These are phyloP conservation scores for Chionis minor DNA, from an alignment of 2,113 vertebrate species.

Conservation along the genomic window DNA sequence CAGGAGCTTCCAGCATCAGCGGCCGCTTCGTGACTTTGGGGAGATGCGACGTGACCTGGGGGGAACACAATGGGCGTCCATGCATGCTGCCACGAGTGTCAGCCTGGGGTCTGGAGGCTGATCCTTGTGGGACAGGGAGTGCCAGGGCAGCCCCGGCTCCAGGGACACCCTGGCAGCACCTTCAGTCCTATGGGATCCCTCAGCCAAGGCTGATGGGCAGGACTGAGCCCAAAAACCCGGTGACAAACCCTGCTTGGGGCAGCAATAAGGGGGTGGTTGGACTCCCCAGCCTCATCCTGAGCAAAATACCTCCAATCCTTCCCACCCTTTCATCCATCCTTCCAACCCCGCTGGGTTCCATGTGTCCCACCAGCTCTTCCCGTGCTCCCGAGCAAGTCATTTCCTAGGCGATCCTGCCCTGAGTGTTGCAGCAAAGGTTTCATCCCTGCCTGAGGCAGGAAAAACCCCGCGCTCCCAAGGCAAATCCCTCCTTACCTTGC, in stretches of 20 bases:
- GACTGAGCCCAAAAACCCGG: background rate
- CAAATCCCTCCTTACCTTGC: slow-evolving; percentile 72
- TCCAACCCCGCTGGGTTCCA: background rate
- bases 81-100: fast-evolving
- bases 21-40: slow-evolving; percentile 69
- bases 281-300: background rate
- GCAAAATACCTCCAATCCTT: background rate
- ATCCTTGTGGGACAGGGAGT: background rate
- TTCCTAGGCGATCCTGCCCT: background rate
- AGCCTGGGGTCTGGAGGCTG: background rate
- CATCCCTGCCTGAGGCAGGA: background rate
- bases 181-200: background rate
- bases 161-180: background rate
- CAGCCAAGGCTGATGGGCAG: background rate
- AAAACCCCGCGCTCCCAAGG: fast-evolving
- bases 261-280: background rate
- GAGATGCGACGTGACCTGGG: slow-evolving; percentile 68
- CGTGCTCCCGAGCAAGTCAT: background rate
- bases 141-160: background rate
- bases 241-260: background rate
- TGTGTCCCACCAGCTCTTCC: background rate
- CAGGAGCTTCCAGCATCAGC: background rate
- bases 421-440: background rate
- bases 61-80: fast-evolving
- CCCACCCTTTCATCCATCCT: background rate